Base-by-base conservation (phyloP, 2,888 invertebrate species). In the Tuberolachnus salignus region DNA sequence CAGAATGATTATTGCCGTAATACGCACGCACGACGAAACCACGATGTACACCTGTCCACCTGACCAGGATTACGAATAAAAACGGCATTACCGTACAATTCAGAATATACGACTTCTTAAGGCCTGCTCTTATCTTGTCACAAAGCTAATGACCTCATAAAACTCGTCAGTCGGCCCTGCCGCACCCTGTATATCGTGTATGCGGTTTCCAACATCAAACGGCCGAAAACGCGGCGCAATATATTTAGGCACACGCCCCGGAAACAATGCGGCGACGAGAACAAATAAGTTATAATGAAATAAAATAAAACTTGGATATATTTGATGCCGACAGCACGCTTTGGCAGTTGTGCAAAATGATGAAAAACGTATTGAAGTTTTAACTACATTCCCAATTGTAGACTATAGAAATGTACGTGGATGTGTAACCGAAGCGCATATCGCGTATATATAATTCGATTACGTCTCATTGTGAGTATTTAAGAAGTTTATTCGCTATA, bases 301-400 rank as follows among this genome's bases (percentile, higher is more conserved):
- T 26, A 26, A 42, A 66, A 49, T 6, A 21, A 66, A 66, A 34
- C 34, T 21, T 51, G 26, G 51, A 26, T 13, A 34, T 34, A 42
- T 19, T n/a, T n/a, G 19, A 53, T 21, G 19, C 21, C 19, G 51
- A 19, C 51, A 69, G 51, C 51, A n/a, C 51, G 26, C 51, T 69
- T 26, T n/a, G n/a, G 49, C n/a, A 1, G 23, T 34, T 26, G 11
- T 34, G 34, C 34, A 49, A 26, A 13, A 3, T 3, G n/a, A n/a
- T n/a, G 10, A 14, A 16, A 69, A 69, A 69, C 42, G 53, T 53
- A 19, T 69, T 11, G 34, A 55, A 53, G 53, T 69, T 69, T 42
- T 10, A 13, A 69, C 53, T 19, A 34, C 42, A 8, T n/a, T 13
- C 21, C 14, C 34, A 49, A 26, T 34, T 4, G 6, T 34, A 34